These are phyloP conservation scores for Onchidella celtica DNA, from an alignment of 2,888 invertebrate species.

Conservation along the genomic window DNA sequence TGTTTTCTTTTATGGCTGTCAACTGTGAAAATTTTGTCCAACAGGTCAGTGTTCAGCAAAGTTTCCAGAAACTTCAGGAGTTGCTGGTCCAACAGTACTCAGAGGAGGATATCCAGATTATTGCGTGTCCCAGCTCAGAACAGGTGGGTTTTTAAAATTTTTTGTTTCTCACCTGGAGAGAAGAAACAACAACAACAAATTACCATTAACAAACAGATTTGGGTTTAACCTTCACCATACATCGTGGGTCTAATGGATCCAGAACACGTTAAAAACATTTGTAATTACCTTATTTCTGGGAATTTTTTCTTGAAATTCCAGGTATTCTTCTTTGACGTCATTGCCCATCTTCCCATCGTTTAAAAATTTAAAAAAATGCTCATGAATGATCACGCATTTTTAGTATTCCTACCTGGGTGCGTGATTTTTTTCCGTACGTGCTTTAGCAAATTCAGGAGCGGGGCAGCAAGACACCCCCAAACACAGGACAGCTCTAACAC, in stretches of 20 bases:
- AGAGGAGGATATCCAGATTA: constrained; percentile 87
- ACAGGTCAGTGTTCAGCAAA: constrained; percentile 87
- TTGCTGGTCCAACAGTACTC: constrained; percentile 88
- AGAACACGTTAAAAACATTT: no score
- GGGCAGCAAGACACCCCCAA: no score
- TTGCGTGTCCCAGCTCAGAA: constrained; percentile 95
- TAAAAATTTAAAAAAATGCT: background rate
- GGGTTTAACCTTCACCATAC: background rate
- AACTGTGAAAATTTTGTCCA: no score
- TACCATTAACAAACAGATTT: background rate
- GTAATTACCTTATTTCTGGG: no score
- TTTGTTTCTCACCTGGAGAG: background rate
- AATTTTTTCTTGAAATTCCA: no score
- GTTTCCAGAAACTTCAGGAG: constrained; percentile 90
- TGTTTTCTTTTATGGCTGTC: no score
- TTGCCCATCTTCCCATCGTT: background rate
- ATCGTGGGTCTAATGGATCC: no score
- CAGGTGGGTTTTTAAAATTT: constrained; percentile 86
- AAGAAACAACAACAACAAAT: background rate
- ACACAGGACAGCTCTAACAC: no score
- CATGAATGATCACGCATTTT: background rate
- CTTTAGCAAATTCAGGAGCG: no score
- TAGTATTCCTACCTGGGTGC: no score
- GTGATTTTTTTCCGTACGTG: no score
- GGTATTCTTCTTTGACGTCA: no score